Evolutionary conservation across 2,113 vertebrate genomes (phyloP).

Genomic region (Crocuta crocuta): DNA sequence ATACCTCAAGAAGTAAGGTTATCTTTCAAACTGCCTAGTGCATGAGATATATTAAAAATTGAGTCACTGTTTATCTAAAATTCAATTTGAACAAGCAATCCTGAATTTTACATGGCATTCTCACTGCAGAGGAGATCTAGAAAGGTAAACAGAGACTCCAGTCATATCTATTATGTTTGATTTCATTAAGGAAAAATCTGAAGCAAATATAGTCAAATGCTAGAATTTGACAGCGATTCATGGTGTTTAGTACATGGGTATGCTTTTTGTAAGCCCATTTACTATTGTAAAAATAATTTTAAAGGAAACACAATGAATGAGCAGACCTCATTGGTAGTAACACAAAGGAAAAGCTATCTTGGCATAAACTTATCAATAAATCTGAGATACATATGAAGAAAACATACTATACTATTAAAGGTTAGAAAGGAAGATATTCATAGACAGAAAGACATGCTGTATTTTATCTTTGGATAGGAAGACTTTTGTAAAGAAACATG

Average conservation of each 20-base stretch:
- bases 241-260: not conserved
- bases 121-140: not conserved
- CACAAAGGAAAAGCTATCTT: not conserved
- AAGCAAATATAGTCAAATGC: not conserved
- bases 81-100: not conserved
- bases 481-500: not conserved
- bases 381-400: not conserved
- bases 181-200: not conserved
- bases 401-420: not conserved
- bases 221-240: not conserved
- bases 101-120: not conserved
- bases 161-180: not conserved
- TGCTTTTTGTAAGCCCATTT: not conserved
- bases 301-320: not conserved
- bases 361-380: not conserved
- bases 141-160: not conserved
- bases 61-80: not conserved
- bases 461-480: not conserved
- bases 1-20: not conserved
- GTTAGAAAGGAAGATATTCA: not conserved
- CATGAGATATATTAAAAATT: not conserved
- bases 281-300: slow-evolving; percentile 1
- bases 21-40: not conserved
- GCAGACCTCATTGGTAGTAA: not conserved
- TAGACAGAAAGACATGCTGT: not conserved